Base-by-base conservation (phyloP, 2,888 invertebrate genomes). In the Monopis laevigella region DNA sequence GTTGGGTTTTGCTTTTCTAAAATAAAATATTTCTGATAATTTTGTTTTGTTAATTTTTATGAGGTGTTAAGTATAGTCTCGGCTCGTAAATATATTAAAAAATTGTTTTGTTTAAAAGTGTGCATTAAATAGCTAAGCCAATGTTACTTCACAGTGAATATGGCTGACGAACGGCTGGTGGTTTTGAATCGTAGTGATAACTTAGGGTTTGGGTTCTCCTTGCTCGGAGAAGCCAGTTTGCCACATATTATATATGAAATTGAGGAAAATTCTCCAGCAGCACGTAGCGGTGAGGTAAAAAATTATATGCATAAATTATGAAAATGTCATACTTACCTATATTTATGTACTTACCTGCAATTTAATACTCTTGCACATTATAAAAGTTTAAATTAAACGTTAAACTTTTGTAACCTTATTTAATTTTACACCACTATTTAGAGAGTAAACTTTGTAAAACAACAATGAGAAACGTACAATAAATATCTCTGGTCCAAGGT, bases 201-300 rank as follows among this genome's bases (percentile, higher is more conserved):
- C 82, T 86, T 88, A 74, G 93, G 94, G 67, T 91, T 93, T 70
- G 95, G 95, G 61, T 94, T 95, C 84, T 93, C 93, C 59, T 83
- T 95, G 62, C 86, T 94, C 65, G 93, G 93, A 54, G 91, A 92
- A 78, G 92, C 92, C 65, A 93, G 93, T 72, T 87, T 93, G 77
- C 94, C 94, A 66, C 94, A 93, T 69, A 92, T 95, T 71, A 93
- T 95, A 74, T 94, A 93, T 83, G 90, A 93, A 82, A 93, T 95
- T 67, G 87, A 93, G 66, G 93, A 93, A 75, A 92, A 94, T 81
- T 95, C 94, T 58, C 94, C 95, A 71, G 94, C 94, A 53, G 93
- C 93, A 59, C 90, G 90, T 69, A 90, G 92, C 75, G 93, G 90
- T 69, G 88, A 91, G 89, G 92, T 92, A 84, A 85, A 86, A 64